phyloP scores from a whole-genome alignment of 2,797 vertebrate species.

The Hypotaenidia philippensis region DNA sequence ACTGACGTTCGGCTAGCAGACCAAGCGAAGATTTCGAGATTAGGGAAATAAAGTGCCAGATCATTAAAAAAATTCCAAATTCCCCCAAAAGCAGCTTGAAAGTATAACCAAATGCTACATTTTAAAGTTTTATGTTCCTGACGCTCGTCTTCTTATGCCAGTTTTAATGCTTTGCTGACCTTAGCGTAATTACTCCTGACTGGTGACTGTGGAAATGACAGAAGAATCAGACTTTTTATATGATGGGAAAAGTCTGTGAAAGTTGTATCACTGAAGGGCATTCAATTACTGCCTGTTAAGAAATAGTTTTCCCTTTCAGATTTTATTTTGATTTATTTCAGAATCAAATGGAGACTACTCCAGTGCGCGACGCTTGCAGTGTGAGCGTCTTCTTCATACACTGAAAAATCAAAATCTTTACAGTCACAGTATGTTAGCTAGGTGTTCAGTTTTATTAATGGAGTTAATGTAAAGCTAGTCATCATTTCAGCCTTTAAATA shows the following conservation, averaged over 20 bases:
- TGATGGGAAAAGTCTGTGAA: not conserved
- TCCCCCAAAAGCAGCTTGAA: not conserved
- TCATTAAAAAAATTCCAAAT: not conserved
- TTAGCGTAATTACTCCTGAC: not conserved
- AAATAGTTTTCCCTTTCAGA: not conserved
- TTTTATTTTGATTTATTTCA: conserved; percentile 28
- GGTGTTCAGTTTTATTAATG: conserved; percentile 1
- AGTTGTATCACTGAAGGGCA: not conserved
- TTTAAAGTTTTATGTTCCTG: not conserved
- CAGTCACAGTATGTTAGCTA: not conserved
- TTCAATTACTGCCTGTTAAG: not conserved
- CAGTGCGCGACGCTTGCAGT: not conserved
- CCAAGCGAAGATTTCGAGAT: not conserved
- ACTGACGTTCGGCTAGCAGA: not conserved
- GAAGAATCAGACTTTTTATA: not conserved
- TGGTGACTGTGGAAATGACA: not conserved
- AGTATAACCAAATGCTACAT: not conserved
- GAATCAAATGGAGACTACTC: not conserved
- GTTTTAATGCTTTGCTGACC: not conserved
- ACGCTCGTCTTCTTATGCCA: not conserved
- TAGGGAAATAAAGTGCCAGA: not conserved
- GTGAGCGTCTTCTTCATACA: not conserved
- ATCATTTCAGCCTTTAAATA: conserved; percentile 27
- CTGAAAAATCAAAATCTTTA: conserved; percentile 29
- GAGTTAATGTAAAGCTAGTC: not conserved